Evolutionary conservation across 2,113 vertebrate genomes (phyloP), one percentile per base, ranked within the genome.

Genomic region (Anguilla japonica): DNA sequence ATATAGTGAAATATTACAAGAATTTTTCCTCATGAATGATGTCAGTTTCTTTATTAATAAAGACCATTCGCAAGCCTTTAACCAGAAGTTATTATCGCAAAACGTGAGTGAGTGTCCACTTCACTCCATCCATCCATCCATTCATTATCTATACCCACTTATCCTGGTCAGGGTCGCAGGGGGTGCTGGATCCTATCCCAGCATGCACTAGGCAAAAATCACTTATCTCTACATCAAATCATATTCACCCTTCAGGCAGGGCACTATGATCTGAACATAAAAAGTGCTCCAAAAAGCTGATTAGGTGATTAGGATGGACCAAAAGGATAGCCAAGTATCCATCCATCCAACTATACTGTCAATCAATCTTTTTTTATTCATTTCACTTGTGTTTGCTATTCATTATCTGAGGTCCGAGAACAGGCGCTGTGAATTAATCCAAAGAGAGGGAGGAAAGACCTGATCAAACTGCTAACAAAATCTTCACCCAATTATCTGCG

Each of bases 191-290:
- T 0, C 34, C 34, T 34, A 34, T 34, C 34, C 34, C n/a, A n/a
- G n/a, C n/a, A n/a, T n/a, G n/a, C n/a, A n/a, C 34, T 34, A 34
- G 34, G 34, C 34, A 34, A 34, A 34, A 34, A 34, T 34, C 34
- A 34, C 34, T 34, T 34, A 34, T 34, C 34, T 3, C 56, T 60
- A 60, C 56, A 20, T 71, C 63, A 71, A 71, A 71, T 22, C 63
- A 22, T n/a, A 71, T n/a, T 26, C 26, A n/a, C 63, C 63, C 63
- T n/a, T 26, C 40, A 79, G 84, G 41, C 67, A 75, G 50, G 41
- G 14, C 71, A 29, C 84, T 85, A 78, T 85, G 84, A 85, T 85
- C 40, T 85, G 41, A 43, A 79, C 29, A 22, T 50, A 56, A 85
- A 85, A 85, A n/a, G 57, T 8, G 14, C 57, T 13, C 13, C 14